Evolutionary conservation across 1,140 invertebrate genomes (phyloP).

Genomic region (Nasonia longicornis): DNA sequence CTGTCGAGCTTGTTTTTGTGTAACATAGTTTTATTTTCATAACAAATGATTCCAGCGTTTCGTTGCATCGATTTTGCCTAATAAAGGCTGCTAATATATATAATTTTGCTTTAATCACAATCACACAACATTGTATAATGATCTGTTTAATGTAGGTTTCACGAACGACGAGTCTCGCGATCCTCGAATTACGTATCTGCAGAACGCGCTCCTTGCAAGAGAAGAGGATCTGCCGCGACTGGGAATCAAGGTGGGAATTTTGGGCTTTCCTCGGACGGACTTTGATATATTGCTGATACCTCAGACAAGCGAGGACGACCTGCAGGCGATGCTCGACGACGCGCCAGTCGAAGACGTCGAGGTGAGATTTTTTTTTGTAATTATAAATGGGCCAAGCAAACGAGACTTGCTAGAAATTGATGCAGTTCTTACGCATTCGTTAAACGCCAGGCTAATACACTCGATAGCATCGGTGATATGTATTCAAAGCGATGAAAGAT

Average conservation of each 20-base stretch:
- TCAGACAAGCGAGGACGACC: conserved; percentile 16
- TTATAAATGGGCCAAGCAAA: background rate
- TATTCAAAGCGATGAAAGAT: no score
- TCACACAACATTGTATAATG: no score
- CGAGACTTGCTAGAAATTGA: background rate
- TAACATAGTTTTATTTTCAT: no score
- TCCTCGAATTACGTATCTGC: conserved; percentile 56
- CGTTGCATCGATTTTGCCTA: no score
- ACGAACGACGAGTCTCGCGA: conserved; percentile 46
- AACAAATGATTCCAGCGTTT: no score
- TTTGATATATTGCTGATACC: conserved; percentile 59
- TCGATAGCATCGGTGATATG: no score
- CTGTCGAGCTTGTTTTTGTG: no score
- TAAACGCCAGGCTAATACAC: no score
- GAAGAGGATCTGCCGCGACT: conserved; percentile 56
- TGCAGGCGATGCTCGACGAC: conserved; percentile 14
- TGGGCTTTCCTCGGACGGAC: conserved; percentile 57
- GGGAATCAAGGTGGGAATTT: conserved; percentile 61
- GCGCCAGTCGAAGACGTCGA: conserved; percentile 5
- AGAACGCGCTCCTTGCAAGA: conserved; percentile 56
- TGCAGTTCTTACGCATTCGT: background rate
- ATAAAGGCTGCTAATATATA: no score
- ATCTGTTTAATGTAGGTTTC: conserved; percentile 18
- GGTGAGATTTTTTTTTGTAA: conserved; percentile 20
- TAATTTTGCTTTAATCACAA: no score